Conservation (phyloP, 2,797 vertebrate species). For the Erethizon dorsatum region DNA sequence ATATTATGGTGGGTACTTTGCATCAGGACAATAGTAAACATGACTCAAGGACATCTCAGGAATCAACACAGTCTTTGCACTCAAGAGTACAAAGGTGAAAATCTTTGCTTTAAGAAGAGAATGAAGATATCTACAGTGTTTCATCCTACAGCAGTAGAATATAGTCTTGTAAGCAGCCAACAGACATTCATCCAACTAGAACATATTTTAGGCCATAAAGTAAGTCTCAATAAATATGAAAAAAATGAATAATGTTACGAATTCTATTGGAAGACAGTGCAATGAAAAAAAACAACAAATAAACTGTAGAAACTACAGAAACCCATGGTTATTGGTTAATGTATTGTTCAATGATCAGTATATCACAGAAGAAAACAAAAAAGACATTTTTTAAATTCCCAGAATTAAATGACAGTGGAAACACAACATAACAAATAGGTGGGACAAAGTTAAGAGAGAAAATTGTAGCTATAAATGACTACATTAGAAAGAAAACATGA, state of each 20-base stretch:
- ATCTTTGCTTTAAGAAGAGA: background rate
- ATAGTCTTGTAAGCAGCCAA: background rate
- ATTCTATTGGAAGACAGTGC: background rate
- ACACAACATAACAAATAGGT: background rate
- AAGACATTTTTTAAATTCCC: background rate
- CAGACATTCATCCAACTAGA: background rate
- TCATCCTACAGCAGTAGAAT: background rate
- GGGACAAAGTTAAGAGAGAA: background rate
- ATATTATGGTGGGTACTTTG: background rate
- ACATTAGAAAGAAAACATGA: background rate
- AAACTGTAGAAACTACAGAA: background rate
- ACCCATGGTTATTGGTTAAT: background rate
- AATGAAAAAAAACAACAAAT: background rate
- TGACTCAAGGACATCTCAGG: background rate
- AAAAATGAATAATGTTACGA: background rate
- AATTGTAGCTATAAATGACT: background rate
- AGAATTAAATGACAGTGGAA: background rate
- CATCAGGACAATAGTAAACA: background rate
- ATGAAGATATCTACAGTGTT: background rate
- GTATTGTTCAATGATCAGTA: background rate
- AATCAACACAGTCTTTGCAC: background rate
- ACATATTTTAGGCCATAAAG: too few species aligned
- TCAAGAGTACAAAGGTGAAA: background rate
- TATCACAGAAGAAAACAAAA: background rate
- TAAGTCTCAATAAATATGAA: background rate